Evolutionary conservation across 2,888 invertebrate species (phyloP), one percentile per base, ranked within the genome.

Genomic region (Cotesia congregata): DNA sequence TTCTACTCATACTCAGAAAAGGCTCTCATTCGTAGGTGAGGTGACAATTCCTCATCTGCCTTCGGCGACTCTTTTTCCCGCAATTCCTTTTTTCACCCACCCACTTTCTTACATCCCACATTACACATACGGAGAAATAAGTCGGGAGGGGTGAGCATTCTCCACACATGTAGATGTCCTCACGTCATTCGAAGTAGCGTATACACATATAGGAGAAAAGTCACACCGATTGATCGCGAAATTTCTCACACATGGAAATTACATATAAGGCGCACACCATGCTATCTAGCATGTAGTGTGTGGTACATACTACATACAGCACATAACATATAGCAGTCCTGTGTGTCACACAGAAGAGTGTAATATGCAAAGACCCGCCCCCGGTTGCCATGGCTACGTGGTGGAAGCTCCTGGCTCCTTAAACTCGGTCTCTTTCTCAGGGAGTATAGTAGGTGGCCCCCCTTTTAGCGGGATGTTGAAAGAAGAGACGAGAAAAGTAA

Each of bases 341-440:
- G 85, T 86, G 88, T 87, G 87, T 88, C 88, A 86, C 88, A 88
- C 85, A 86, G 60, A 86, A 86, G 85, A 85, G 87, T 86, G 86
- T 88, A 88, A 88, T 88, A 88, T 88, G 88, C 88, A 88, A 88
- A 88, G 88, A 83, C 86, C 88, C 88, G 88, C 88, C 88, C 84
- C 86, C 87, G 78, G 88, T 88, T 85, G 75, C 87, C 85, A 87
- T 88, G 86, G 88, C 80, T 82, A 88, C 80, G 82, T 82, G 84
- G 82, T 81, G 77, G 80, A 81, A 83, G 82, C 83, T 82, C 85
- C 87, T 85, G 85, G 85, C 85, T 83, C 85, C 85, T 30, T 30
- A 2, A 30, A 30, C 30, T 81, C 81, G 81, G 83, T 30, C 30
- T 30, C 30, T 30, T 30, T 30, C 30, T 30, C 30, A 30, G 80